Conservation (phyloP, 1,140 invertebrate species). For the Atta texana region DNA sequence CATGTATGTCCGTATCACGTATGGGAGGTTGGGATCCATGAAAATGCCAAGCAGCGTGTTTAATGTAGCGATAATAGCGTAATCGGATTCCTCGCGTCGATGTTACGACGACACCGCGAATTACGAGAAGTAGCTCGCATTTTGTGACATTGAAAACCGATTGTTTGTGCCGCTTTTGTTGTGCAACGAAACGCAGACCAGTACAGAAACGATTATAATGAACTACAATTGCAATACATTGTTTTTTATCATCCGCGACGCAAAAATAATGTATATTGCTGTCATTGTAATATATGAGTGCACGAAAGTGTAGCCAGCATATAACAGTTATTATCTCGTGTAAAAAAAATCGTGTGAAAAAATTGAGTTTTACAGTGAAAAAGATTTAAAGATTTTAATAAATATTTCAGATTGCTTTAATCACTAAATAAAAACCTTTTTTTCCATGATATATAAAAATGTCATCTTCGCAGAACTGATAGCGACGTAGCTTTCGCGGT, state of each 20-base stretch:
- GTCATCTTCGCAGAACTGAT: background rate
- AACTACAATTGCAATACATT: conserved; percentile 15
- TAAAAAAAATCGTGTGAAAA: conserved; percentile 8
- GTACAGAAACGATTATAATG: conserved; percentile 4
- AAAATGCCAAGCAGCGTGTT: conserved; percentile 55
- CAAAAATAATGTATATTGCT: background rate
- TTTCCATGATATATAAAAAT: conserved; percentile 18
- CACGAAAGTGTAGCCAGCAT: background rate
- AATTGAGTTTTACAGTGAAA: background rate
- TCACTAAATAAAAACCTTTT: conserved; percentile 5
- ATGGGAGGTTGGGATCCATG: conserved; percentile 2
- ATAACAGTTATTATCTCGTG: conserved; percentile 15
- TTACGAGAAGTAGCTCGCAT: conserved; percentile 30
- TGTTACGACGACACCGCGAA: conserved; percentile 47
- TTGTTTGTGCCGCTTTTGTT: conserved; percentile 42
- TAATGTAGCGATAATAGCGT: conserved; percentile 59
- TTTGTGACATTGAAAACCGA: conserved; percentile 52
- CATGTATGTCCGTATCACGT: background rate
- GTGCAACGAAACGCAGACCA: background rate
- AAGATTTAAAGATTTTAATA: conserved; percentile 1
- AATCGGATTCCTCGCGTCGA: conserved; percentile 52
- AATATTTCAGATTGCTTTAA: background rate
- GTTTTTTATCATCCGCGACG: conserved; percentile 27
- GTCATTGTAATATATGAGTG: conserved; percentile 17
- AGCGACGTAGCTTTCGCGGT: conserved; percentile 7